Base-by-base conservation (phyloP, 2,888 invertebrate species). In the Drosophila kanekoi region DNA sequence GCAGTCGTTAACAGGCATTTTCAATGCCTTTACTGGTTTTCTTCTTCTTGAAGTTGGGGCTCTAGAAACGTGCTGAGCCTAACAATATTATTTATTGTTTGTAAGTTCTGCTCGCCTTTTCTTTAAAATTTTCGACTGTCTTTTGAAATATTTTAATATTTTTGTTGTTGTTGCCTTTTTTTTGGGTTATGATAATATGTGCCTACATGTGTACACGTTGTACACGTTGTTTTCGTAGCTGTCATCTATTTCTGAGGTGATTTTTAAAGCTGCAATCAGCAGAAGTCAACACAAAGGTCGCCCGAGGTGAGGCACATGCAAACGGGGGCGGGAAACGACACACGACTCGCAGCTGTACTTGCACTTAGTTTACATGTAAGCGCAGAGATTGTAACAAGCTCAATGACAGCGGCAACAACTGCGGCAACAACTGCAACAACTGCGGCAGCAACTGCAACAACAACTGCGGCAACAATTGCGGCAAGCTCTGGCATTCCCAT, bases 171-270 rank as follows among this genome's bases (percentile, higher is more conserved):
- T 23, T 38, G 16, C 38, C 52, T 51, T 56, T 56, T 66, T 58
- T 72, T 60, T 59, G 51, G 76, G 57, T 57, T 69, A 58, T 66
- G 38, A 62, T 71, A 59, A 56, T 77, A 53, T 66, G 80, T 87
- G 79, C 53, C 83, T 85, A 84, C 83, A 87, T 76, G 77, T 79
- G 86, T 84, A 83, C 75, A 84, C 77, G 86, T 66, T 85, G 86
- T 81, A 77, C 72, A 67, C 28, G 28, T 56, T 63, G 76, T 72
- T 65, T 70, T 68, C 54, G 77, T 45, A 54, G 63, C 49, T 73
- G 73, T 78, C 49, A 62, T 70, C 65, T 40, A 61, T 45, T 61
- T 73, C 56, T 71, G 75, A 74, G 78, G 61, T 78, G 77, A 78
- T 61, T 71, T 77, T 82, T 52, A 77, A 64, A 37, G 87, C 87